A percentile compares a stretch with the other conserved stretches of the same genome.
Evolutionary conservation across 2,888 invertebrate species (phyloP).

Genomic region (Metalampra italica): DNA sequence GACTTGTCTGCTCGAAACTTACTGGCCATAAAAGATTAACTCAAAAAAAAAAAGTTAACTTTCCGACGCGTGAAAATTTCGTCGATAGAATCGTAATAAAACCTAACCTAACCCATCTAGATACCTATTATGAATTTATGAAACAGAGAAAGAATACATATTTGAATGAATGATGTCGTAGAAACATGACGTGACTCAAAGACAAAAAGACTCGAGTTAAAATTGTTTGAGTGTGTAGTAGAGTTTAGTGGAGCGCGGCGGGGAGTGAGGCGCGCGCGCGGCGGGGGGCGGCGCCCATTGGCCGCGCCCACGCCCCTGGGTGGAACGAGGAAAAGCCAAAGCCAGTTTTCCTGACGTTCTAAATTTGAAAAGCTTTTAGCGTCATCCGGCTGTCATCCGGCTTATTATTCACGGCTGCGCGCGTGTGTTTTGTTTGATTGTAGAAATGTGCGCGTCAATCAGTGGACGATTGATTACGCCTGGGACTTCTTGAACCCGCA

Average conservation of each 20-base stretch:
- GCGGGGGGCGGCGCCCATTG: conserved; percentile 55
- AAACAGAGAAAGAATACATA: no score
- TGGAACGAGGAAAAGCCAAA: conserved; percentile 62
- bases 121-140: no score
- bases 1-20: no score
- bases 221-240: conserved; percentile 34
- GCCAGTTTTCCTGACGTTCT: conserved; percentile 52
- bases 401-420: conserved; percentile 41
- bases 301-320: conserved; percentile 66
- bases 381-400: conserved; percentile 56
- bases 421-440: conserved; percentile 37
- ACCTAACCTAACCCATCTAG: no score
- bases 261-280: conserved; percentile 24
- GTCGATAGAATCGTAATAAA: no score
- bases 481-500: conserved; percentile 34
- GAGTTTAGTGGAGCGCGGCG: conserved; percentile 35
- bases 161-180: not conserved
- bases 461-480: conserved; percentile 50
- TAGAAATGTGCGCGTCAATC: conserved; percentile 38
- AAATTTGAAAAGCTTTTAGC: conserved; percentile 72
- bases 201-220: conserved; percentile 11
- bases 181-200: conserved; percentile 10
- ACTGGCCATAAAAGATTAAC: no score
- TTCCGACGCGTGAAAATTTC: no score
- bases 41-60: no score